These are phyloP conservation scores for Diplolepis rosae DNA, from an alignment of 2,888 invertebrate species.

Conservation along the genomic window DNA sequence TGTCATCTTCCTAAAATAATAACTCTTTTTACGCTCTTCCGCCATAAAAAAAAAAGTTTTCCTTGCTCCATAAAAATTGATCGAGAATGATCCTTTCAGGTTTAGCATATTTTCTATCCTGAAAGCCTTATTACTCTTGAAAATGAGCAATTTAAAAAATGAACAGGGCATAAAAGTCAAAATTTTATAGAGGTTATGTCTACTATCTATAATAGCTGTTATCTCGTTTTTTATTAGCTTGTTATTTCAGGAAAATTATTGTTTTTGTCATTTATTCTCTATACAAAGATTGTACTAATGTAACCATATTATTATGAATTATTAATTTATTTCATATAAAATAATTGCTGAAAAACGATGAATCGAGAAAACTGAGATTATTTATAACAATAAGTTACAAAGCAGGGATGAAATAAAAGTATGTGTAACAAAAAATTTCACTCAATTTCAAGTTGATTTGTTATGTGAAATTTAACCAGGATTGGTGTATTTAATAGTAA, in stretches of 20 bases:
- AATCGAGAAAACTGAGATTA: too few relatives aligned
- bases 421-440: too few relatives aligned
- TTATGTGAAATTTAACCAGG: too few relatives aligned
- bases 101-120: neutral
- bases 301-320: too few relatives aligned
- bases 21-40: conserved; percentile 1
- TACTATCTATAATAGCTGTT: neutral
- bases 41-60: conserved; percentile 17
- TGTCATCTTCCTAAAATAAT: conserved; percentile 16
- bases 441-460: too few relatives aligned
- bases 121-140: neutral
- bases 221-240: neutral
- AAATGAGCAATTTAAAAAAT: neutral
- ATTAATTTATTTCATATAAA: too few relatives aligned
- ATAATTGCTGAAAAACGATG: too few relatives aligned
- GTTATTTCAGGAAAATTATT: neutral
- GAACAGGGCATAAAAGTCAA: neutral
- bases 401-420: too few relatives aligned
- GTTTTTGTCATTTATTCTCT: neutral
- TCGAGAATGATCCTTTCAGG: conserved; percentile 1
- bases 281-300: too few relatives aligned
- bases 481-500: too few relatives aligned
- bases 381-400: too few relatives aligned
- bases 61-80: conserved; percentile 7
- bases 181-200: neutral